Evolutionary conservation across 2,113 vertebrate species (phyloP).

Genomic region (Cyphomyrus discorhynchus): DNA sequence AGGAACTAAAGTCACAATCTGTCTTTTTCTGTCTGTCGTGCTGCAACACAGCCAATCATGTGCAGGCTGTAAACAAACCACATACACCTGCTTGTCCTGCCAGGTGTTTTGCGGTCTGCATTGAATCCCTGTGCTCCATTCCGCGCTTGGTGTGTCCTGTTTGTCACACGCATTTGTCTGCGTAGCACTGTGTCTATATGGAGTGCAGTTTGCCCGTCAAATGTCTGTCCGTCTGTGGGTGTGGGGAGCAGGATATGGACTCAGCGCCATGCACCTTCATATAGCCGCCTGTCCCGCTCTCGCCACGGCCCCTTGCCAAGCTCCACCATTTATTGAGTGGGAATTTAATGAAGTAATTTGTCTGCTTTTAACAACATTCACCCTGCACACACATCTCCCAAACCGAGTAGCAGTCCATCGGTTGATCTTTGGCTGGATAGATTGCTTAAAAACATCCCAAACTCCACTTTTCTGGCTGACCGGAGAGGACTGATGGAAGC

Average conservation of each 20-base stretch:
- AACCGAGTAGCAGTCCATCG: background rate
- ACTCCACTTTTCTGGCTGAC: background rate
- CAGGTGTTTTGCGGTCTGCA: background rate
- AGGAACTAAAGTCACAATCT: conserved; percentile 2
- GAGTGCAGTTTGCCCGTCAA: background rate
- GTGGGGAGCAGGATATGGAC: background rate
- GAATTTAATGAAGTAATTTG: background rate
- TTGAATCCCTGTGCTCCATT: background rate
- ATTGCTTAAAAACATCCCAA: background rate
- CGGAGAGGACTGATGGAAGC: background rate
- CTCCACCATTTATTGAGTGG: background rate
- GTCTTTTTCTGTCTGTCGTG: background rate
- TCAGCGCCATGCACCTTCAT: background rate
- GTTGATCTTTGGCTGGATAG: background rate
- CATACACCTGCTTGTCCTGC: background rate
- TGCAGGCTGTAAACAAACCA: background rate
- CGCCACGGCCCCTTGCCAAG: background rate
- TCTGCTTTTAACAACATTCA: background rate
- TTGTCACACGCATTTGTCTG: background rate
- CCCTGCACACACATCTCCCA: background rate
- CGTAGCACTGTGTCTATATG: background rate
- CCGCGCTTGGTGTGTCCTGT: background rate
- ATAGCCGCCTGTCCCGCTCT: background rate
- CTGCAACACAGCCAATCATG: background rate
- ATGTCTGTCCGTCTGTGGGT: background rate